Evolutionary conservation across 2,888 invertebrate species (phyloP).

Genomic region (Antitype chi): DNA sequence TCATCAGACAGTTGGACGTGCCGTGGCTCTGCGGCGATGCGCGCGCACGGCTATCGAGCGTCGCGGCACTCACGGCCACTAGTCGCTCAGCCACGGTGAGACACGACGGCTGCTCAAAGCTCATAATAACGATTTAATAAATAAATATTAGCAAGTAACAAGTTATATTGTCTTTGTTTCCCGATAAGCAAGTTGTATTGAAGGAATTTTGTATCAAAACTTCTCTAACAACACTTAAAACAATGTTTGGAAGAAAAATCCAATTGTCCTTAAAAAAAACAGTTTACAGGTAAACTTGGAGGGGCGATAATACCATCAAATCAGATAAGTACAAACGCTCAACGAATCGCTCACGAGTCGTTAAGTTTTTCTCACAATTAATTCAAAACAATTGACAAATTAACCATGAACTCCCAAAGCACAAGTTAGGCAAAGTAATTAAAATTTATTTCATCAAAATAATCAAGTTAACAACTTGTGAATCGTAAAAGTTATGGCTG

Average conservation of each 20-base stretch:
- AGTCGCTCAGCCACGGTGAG: conserved; percentile 48
- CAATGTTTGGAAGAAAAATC: neutral
- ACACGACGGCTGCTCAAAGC: conserved; percentile 49
- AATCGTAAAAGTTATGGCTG: conserved; percentile 52
- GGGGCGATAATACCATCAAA: neutral
- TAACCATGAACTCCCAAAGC: conserved; percentile 45
- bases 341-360: neutral
- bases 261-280: neutral
- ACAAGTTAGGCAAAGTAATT: conserved; percentile 27
- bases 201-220: neutral
- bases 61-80: conserved; percentile 53
- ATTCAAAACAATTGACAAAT: conserved; percentile 44
- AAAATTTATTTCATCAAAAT: conserved; percentile 55
- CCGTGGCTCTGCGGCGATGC: conserved; percentile 74
- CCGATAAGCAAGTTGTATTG: neutral
- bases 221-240: neutral
- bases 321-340: neutral
- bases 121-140: conserved; percentile 37
- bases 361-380: conserved; percentile 31
- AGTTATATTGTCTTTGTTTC: conserved; percentile 24
- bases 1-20: conserved; percentile 35
- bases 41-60: conserved; percentile 86
- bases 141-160: conserved; percentile 46
- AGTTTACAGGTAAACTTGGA: neutral
- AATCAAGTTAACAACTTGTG: conserved; percentile 53